A percentile compares a stretch with the other conserved stretches of the same genome.
phyloP scores from a whole-genome alignment of 2,888 invertebrate genomes.

The Heliconius aoede region DNA sequence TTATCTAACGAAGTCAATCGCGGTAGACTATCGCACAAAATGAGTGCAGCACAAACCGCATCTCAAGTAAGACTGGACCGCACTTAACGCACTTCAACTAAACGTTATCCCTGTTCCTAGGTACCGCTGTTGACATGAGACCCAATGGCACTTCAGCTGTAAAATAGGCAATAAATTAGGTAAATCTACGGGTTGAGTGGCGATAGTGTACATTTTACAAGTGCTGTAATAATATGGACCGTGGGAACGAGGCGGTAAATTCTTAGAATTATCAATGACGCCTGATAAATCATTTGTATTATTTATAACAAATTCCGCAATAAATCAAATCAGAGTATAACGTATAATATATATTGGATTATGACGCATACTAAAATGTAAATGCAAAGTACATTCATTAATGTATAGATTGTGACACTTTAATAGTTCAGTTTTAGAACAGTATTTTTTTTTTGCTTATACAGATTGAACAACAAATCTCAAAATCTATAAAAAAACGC shows the following conservation, averaged over 20 bases:
- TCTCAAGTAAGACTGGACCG: slow-evolving; percentile 20
- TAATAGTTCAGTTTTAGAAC: neutral
- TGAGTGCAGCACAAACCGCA: slow-evolving; percentile 7
- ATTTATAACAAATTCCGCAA: neutral
- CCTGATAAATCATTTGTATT: neutral
- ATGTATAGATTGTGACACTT: neutral
- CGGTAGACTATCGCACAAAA: neutral
- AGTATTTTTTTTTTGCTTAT: neutral
- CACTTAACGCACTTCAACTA: slow-evolving; percentile 1
- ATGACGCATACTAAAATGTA: no score
- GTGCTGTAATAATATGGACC: slow-evolving; percentile 20
- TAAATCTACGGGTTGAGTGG: slow-evolving; percentile 9
- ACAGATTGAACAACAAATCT: neutral
- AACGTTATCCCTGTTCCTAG: slow-evolving; percentile 11
- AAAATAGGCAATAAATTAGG: slow-evolving; percentile 19
- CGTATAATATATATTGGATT: no score
- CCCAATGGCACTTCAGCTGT: slow-evolving; percentile 3
- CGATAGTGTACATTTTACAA: slow-evolving; percentile 18
- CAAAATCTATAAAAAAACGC: neutral
- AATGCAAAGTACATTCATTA: neutral
- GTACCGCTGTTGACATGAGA: slow-evolving; percentile 20
- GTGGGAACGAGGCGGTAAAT: slow-evolving; percentile 20
- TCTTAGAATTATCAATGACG: slow-evolving; percentile 4
- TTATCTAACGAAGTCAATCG: neutral
- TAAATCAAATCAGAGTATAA: neutral